Conservation (phyloP, 2,113 vertebrate genomes). For the Diadophis punctatus region DNA sequence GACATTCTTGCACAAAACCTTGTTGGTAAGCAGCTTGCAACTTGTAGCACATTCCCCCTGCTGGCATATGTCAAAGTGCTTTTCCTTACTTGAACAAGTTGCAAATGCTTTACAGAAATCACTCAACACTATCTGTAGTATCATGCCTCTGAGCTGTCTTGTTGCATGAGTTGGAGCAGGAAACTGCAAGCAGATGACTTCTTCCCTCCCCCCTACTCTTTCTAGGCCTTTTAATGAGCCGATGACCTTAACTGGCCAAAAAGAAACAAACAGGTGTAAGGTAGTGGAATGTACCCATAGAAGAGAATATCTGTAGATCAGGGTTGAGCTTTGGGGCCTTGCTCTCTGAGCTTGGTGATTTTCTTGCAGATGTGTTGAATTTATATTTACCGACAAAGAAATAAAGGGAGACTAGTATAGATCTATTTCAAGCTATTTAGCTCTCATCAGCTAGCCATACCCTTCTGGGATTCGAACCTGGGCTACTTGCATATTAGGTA, state of each 20-base stretch:
- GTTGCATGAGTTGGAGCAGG: neutral
- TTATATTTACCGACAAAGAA: too few species aligned
- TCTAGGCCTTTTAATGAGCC: neutral
- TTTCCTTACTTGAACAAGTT: neutral
- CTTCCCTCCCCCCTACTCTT: neutral
- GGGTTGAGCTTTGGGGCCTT: neutral
- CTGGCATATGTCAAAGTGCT: neutral
- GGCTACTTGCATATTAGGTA: too few species aligned
- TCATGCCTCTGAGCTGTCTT: neutral
- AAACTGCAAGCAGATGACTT: neutral
- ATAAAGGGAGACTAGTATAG: too few species aligned
- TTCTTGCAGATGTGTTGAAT: too few species aligned
- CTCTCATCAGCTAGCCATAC: too few species aligned
- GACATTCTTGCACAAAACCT: slow-evolving; percentile 7
- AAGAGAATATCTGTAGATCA: neutral
- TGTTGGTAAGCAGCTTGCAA: slow-evolving; percentile 12
- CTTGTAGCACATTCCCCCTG: neutral
- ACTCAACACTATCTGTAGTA: neutral
- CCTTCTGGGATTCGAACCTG: too few species aligned
- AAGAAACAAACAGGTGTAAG: neutral
- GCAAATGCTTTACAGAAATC: neutral
- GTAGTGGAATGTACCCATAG: neutral
- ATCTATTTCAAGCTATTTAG: too few species aligned
- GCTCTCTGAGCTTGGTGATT: neutral
- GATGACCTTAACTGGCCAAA: neutral